Evolutionary conservation across 2,888 invertebrate genomes (phyloP), one percentile per base, ranked within the genome.

Genomic region (Noctua janthina): DNA sequence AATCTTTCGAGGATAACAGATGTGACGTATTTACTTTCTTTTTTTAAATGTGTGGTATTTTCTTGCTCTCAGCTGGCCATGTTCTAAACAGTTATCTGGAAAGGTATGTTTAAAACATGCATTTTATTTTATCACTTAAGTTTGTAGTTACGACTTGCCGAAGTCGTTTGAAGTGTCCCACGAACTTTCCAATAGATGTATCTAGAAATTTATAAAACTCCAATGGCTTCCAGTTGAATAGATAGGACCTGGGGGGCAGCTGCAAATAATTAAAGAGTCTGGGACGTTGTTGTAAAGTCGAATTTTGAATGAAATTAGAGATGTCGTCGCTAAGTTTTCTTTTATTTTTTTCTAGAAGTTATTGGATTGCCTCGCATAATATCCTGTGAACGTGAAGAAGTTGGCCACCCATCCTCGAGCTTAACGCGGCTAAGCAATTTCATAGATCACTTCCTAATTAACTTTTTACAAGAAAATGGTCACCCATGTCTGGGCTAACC

Each of bases 141-240:
- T 89, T 79, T 59, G 71, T 74, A 77, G 71, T 79, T 81, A 89
- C 85, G 78, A 89, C 78, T 87, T 82, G 15, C 72, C 1, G 49
- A 89, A 88, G 87, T 88, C 89, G 81, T 88, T 89, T 46, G 59
- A 82, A 89, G 85, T 85, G 78, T 78, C 80, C 73, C 13, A 20
- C 78, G 39, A 84, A 89, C 88, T 89, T 85, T 78, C 72, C 72
- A 67, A 85, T 89, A 77, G 87, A 88, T 87, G 80, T 82, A 78
- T 87, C 85, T 89, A 76, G 78, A 74, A 81, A 85, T 82, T 77
- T 82, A 87, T 87, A 87, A 87, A 89, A 89, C 77, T 87, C 74
- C 84, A 87, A 84, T 75, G 72, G 82, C 68, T 84, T 74, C 43
- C 76, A 64, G 77, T 86, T 75, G 79, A 73, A 64, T 66, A 74